Base-by-base conservation (phyloP, 2,888 invertebrate species). In the Drosophila melanosoma region DNA sequence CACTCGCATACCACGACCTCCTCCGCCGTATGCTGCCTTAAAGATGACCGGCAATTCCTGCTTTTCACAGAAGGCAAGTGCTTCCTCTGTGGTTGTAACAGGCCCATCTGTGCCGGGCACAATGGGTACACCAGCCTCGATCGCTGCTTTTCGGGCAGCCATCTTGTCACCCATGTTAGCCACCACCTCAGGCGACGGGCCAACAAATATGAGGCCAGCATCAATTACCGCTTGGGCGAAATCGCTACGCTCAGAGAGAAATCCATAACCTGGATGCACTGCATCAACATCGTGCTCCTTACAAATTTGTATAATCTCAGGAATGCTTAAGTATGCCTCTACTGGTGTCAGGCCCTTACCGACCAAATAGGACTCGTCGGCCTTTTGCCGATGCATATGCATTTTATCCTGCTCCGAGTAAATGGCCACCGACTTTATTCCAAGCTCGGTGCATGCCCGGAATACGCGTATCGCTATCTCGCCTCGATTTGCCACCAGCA, bases 91-190 rank as follows among this genome's bases (percentile, higher is more conserved):
- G 0, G 96, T 95, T 0, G 95, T 96, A 0, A 99, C 95, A 0
- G 99, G 99, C 0, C 98, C 98, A 87, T 98, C 97, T 0, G 99
- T 99, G 63, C 99, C 99, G 1, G 99, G 98, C 0, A 99, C 98
- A 73, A 99, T 98, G 52, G 97, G 97, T 1, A 98, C 97, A 90
- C 97, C 92, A 62, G 99, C 98, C 89, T 96, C 97, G 79, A 99
- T 98, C 29, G 99, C 99, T 3, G 99, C 98, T 93, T 96, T 95
- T 90, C 99, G 96, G 0, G 99, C 99, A 52, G 98, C 99, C 0
- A 99, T 99, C 93, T 99, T 99, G 93, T 99, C 99, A 53, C 99
- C 99, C 99, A 99, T 99, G 93, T 97, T 96, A 81, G 97, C 96
- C 12, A 99, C 99, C 36, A 99, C 99, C 71, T 94, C 95, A 0